Conservation (phyloP, 2,888 invertebrate species). For the Carcina quercana region DNA sequence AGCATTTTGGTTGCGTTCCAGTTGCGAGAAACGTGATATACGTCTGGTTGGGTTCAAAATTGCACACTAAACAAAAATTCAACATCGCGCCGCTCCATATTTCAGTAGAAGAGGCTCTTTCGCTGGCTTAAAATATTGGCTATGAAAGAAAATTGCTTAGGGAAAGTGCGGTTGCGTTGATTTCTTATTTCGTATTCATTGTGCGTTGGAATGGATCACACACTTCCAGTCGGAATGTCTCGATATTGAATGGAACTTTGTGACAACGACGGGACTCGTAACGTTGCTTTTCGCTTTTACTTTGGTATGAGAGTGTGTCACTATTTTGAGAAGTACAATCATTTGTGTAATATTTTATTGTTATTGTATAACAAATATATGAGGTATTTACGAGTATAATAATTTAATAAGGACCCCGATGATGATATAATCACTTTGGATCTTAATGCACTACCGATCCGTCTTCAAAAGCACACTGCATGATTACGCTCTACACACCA, state of each 20-base stretch:
- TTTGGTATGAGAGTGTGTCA: no score
- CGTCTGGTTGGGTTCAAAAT: conserved; percentile 50
- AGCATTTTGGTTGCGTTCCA: conserved; percentile 60
- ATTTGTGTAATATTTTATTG: no score
- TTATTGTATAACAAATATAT: no score
- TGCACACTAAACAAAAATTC: conserved; percentile 64
- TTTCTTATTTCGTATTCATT: conserved; percentile 69
- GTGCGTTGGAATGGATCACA: conserved; percentile 59
- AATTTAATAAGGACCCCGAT: no score
- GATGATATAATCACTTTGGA: no score
- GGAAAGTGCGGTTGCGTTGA: conserved; percentile 61
- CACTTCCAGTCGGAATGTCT: conserved; percentile 35
- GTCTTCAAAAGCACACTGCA: no score
- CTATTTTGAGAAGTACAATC: no score
- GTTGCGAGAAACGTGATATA: conserved; percentile 59
- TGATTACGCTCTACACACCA: no score
- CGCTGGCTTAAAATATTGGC: conserved; percentile 51
- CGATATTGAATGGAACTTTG: conserved; percentile 20
- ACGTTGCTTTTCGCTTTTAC: no score
- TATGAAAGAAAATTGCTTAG: conserved; percentile 61
- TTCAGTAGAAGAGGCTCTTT: conserved; percentile 43
- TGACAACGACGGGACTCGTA: no score
- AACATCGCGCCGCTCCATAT: conserved; percentile 54
- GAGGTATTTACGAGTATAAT: no score
- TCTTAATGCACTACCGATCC: no score